Conservation (phyloP, 2,113 vertebrate genomes). For the Donacobius atricapilla region DNA sequence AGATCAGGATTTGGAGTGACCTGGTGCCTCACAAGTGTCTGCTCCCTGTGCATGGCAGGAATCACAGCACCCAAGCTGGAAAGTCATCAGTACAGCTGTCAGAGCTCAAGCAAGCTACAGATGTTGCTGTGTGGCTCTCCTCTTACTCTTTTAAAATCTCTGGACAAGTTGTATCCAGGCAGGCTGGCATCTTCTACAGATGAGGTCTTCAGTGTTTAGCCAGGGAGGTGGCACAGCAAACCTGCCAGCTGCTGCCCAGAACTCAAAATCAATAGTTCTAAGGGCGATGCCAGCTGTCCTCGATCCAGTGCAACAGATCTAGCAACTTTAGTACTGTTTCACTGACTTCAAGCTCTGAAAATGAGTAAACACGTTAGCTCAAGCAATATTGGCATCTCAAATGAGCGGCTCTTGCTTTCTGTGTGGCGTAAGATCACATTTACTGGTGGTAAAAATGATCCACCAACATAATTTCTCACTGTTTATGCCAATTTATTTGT, state of each 20-base stretch:
- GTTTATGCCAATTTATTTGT: neutral
- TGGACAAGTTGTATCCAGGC: neutral
- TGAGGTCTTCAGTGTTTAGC: neutral
- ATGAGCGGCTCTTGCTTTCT: neutral
- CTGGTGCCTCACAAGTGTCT: fast-evolving
- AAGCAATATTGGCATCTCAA: neutral
- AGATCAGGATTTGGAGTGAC: fast-evolving
- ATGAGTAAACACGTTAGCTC: fast-evolving
- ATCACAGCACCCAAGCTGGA: neutral
- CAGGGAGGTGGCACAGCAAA: neutral
- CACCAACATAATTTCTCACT: neutral
- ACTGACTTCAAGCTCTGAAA: neutral
- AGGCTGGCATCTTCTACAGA: neutral
- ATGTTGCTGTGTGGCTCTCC: neutral
- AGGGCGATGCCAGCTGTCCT: neutral
- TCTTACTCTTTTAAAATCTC: neutral
- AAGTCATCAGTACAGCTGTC: neutral
- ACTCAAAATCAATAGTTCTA: neutral
- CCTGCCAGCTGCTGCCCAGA: neutral
- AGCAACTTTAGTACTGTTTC: neutral
- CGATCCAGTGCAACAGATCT: fast-evolving
- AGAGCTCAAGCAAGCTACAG: neutral
- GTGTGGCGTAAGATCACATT: neutral
- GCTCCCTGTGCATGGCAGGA: neutral
- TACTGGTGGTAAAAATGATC: neutral